These are phyloP conservation scores for Coptodon bakossiorum DNA, from an alignment of 2,113 vertebrate genomes.

Conservation along the genomic window DNA sequence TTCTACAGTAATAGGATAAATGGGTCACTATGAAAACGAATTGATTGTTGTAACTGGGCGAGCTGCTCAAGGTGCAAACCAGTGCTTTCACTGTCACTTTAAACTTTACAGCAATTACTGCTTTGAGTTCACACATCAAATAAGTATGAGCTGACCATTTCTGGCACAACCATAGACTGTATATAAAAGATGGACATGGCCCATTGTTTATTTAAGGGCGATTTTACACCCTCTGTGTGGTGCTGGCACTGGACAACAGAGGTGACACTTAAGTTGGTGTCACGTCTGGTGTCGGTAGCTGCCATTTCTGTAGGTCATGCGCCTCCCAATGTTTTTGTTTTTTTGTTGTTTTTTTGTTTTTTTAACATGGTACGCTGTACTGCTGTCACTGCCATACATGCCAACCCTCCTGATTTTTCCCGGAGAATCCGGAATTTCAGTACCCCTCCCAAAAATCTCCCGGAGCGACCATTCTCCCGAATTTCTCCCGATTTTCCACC, in stretches of 20 bases:
- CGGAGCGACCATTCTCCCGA: accelerated
- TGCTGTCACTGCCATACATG: background rate
- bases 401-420: background rate
- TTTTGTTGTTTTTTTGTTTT: background rate
- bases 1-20: background rate
- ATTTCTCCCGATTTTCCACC: too few relatives aligned
- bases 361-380: background rate
- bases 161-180: background rate
- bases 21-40: background rate
- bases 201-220: background rate
- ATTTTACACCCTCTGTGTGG: background rate
- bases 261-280: background rate
- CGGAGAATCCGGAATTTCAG: accelerated
- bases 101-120: background rate
- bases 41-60: background rate
- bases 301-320: background rate
- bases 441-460: background rate
- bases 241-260: background rate
- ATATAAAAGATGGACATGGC: background rate
- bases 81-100: background rate
- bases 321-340: background rate
- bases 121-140: accelerated
- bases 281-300: background rate
- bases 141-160: background rate
- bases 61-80: background rate